Base-by-base conservation (phyloP, 2,797 vertebrate species). In the Thunnus albacares region DNA sequence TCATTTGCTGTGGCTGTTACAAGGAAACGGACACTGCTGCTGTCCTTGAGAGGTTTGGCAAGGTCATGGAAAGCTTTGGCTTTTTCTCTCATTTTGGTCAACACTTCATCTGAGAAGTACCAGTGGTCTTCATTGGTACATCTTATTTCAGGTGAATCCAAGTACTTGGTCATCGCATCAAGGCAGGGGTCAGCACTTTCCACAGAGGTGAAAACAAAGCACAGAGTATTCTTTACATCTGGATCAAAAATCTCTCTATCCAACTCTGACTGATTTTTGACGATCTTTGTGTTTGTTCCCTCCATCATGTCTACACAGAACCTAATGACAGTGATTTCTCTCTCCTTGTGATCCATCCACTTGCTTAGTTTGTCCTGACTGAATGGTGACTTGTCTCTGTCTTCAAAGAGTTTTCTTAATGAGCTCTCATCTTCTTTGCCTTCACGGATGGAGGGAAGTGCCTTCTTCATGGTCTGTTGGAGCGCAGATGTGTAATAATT, bases 291-390 rank as follows among this genome's bases (percentile, higher is more conserved):
- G 5, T 74, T 58, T 14, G 59, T 12, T 11, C 35, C 71, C 5
- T 60, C 2, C 60, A 92, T 70, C 10, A 57, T 47, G 1, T 58
- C 56, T 18, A 80, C 87, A 87, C 87, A 85, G 45, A 77, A 20
- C 60, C 12, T 6, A 17, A 77, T 20, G 2, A 82, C 18, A 17
- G 63, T 41, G 51, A 83, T 14, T 70, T 88, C 76, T 75, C 79
- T 4, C 14, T 82, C 53, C 28, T 67, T 9, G 51, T 75, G 22
- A 57, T 82, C n/a, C 71, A 85, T 38, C 88, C 87, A 78, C 87
- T 82, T 43, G 45, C 28, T 73, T 75, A 94, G 20, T 58, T 65
- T 10, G 70, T 80, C 0, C 22, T 62, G 35, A 1, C n/a, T 86
- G 64, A 89, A 93, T 0, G 4, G 74, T 1, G 61, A 88, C 1